These are phyloP conservation scores for Ploceus nigricollis DNA, from an alignment of 2,113 vertebrate species.

Conservation along the genomic window DNA sequence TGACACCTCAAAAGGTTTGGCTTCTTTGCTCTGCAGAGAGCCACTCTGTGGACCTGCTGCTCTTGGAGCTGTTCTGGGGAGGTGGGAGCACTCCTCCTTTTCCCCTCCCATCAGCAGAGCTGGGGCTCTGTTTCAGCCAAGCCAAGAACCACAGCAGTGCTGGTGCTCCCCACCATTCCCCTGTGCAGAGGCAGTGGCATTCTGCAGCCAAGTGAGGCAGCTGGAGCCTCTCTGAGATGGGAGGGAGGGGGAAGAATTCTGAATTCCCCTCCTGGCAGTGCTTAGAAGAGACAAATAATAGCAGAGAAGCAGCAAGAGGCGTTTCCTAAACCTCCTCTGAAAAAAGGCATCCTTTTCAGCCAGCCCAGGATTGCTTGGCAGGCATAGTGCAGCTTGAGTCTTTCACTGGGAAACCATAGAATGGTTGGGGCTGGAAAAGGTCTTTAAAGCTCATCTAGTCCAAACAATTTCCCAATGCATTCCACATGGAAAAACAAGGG, in stretches of 20 bases:
- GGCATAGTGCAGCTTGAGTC: fast-evolving
- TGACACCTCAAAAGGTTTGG: not conserved
- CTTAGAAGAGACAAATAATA: not conserved
- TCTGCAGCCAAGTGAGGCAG: not conserved
- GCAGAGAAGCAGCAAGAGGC: not conserved
- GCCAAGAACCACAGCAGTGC: not conserved
- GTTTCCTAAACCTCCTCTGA: not conserved
- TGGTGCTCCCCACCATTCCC: not conserved
- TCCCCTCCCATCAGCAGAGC: not conserved
- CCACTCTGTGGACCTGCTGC: not conserved
- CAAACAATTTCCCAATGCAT: too few species aligned
- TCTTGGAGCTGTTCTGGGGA: not conserved
- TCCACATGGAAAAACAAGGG: too few species aligned
- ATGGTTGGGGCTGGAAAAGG: not conserved
- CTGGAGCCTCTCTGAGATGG: not conserved
- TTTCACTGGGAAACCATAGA: not conserved
- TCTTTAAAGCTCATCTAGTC: not conserved
- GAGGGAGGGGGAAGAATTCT: not conserved
- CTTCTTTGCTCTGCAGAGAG: not conserved
- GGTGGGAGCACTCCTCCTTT: not conserved
- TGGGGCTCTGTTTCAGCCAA: fast-evolving
- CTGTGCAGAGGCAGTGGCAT: not conserved
- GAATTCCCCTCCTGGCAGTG: not conserved
- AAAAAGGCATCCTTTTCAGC: not conserved
- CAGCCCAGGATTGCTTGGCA: not conserved